phyloP scores from a whole-genome alignment of 2,797 vertebrate genomes.

The Hylomyscus alleni region DNA sequence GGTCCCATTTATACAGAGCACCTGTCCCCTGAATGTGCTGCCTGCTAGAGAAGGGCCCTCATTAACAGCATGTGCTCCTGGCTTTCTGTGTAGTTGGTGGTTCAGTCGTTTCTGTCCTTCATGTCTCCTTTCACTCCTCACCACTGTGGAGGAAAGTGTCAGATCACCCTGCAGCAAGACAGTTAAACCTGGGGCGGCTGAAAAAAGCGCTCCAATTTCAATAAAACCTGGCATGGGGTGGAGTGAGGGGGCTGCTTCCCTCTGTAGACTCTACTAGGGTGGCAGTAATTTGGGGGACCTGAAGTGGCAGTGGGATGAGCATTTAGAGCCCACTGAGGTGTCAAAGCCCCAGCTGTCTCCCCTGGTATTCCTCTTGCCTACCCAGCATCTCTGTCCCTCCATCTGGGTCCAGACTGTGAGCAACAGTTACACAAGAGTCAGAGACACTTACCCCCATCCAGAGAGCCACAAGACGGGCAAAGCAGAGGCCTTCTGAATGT shows the following conservation, averaged over 20 bases:
- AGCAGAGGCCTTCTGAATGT: background rate
- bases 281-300: background rate
- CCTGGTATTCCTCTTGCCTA: accelerated
- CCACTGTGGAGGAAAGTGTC: background rate
- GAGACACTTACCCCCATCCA: background rate
- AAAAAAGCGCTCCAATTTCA: background rate
- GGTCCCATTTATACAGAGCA: background rate
- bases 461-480: background rate
- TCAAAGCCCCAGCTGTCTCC: background rate
- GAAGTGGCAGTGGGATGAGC: background rate
- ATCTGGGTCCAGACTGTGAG: background rate
- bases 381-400: background rate
- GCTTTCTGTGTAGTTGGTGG: background rate
- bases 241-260: background rate
- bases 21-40: background rate
- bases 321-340: background rate
- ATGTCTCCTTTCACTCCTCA: background rate
- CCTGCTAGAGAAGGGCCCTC: slow-evolving; percentile 8
- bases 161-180: background rate
- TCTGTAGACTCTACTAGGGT: background rate
- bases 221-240: background rate
- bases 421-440: background rate
- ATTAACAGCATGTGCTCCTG: background rate
- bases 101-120: background rate
- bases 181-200: background rate